phyloP scores from a whole-genome alignment of 2,888 invertebrate species.

The Dendrolimus houi region DNA sequence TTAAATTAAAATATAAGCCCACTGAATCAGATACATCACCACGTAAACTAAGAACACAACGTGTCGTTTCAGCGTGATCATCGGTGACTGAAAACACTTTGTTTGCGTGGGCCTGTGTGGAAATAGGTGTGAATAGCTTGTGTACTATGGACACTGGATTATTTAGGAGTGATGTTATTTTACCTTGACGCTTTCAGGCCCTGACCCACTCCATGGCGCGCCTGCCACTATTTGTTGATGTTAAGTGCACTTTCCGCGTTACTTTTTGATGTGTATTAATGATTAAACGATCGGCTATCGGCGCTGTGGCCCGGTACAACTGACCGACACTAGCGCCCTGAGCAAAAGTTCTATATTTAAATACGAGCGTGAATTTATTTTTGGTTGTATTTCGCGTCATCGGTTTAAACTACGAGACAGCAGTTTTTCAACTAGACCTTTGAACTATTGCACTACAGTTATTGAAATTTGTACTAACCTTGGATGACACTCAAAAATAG shows the following conservation, averaged over 20 bases:
- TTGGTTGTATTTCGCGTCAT: conserved; percentile 70
- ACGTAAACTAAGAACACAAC: conserved; percentile 69
- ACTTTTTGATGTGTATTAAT: conserved; percentile 28
- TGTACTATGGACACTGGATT: conserved; percentile 62
- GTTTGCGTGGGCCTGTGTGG: conserved; percentile 72
- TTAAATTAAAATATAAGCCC: conserved; percentile 34
- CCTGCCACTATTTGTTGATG: conserved; percentile 38
- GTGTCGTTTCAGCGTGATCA: conserved; percentile 65
- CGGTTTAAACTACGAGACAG: conserved; percentile 30
- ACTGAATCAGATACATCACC: conserved; percentile 51
- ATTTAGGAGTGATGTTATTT: conserved; percentile 54
- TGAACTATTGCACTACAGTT: conserved; percentile 3
- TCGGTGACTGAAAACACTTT: conserved; percentile 67
- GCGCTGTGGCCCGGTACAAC: conserved; percentile 68
- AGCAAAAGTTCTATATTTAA: conserved; percentile 73
- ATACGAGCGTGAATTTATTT: conserved; percentile 72
- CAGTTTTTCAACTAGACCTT: neutral
- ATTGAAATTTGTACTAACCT: conserved; percentile 2
- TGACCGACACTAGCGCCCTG: conserved; percentile 57
- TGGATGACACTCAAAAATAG: neutral
- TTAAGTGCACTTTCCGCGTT: conserved; percentile 33
- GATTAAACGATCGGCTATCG: conserved; percentile 58
- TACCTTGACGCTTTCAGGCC: conserved; percentile 59
- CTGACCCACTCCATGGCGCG: conserved; percentile 32
- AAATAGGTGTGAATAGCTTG: conserved; percentile 73